Conservation (phyloP, 2,888 invertebrate species). For the Tipula confusa region DNA sequence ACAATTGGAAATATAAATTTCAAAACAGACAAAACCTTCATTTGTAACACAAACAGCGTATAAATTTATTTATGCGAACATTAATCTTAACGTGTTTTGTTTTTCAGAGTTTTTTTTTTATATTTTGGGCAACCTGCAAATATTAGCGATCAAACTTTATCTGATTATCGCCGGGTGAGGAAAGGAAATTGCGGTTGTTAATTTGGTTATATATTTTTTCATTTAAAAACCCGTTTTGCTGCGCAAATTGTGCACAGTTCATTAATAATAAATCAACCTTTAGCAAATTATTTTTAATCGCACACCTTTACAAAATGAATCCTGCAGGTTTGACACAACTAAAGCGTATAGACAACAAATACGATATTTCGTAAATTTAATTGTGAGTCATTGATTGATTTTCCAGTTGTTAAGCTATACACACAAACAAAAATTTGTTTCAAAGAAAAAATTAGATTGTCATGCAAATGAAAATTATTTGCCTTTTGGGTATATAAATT, state of each 20-base stretch:
- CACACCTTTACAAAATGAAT: too few relatives aligned
- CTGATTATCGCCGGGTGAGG: background rate
- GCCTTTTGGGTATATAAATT: background rate
- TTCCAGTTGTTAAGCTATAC: background rate
- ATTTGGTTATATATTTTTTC: too few relatives aligned
- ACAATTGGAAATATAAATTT: slow-evolving; percentile 12
- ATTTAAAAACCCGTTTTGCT: too few relatives aligned
- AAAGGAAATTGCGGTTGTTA: background rate
- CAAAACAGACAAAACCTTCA: background rate
- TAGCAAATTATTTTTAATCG: background rate
- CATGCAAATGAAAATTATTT: background rate
- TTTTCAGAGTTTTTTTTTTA: background rate
- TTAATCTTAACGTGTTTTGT: background rate
- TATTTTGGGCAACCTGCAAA: background rate
- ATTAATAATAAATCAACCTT: background rate
- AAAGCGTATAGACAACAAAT: too few relatives aligned
- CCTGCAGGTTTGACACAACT: too few relatives aligned
- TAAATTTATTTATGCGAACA: background rate
- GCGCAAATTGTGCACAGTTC: too few relatives aligned
- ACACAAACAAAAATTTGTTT: background rate
- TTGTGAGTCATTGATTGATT: too few relatives aligned
- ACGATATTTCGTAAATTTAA: too few relatives aligned
- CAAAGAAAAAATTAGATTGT: background rate
- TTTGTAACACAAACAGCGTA: background rate
- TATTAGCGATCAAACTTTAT: background rate